Percentiles rank a stretch among this genome's conserved stretches.
Conservation (phyloP, 2,113 vertebrate genomes). For the Rynchops niger region DNA sequence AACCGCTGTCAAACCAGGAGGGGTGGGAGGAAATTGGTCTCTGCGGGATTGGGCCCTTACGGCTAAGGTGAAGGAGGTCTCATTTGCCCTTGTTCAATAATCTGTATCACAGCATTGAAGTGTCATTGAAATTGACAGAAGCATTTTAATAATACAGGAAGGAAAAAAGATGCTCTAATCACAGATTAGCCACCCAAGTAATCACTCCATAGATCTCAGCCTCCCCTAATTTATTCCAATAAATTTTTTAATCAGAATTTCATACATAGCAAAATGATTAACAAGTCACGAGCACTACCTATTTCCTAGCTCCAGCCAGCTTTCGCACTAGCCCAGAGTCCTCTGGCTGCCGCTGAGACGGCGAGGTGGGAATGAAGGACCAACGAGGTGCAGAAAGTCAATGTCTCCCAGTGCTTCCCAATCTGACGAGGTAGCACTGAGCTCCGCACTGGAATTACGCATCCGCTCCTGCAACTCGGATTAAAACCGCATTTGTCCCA, state of each 20-base stretch:
- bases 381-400: accelerated
- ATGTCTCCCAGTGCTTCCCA: not conserved
- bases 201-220: not conserved
- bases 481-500: accelerated
- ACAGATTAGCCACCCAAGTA: not conserved
- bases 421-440: accelerated
- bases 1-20: not conserved
- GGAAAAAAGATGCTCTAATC: not conserved
- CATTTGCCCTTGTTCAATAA: not conserved
- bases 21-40: not conserved
- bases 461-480: accelerated
- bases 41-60: not conserved
- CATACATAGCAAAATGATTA: not conserved
- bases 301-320: not conserved
- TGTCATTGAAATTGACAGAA: not conserved
- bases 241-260: not conserved
- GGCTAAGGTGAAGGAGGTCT: not conserved
- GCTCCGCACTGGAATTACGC: not conserved
- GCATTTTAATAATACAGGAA: not conserved
- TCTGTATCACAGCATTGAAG: not conserved
- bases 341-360: accelerated
- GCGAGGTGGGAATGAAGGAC: no score
- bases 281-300: not conserved
- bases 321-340: not conserved
- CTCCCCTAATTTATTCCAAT: not conserved